These are phyloP conservation scores for Erynnis tages DNA, from an alignment of 2,888 invertebrate genomes.

Conservation along the genomic window DNA sequence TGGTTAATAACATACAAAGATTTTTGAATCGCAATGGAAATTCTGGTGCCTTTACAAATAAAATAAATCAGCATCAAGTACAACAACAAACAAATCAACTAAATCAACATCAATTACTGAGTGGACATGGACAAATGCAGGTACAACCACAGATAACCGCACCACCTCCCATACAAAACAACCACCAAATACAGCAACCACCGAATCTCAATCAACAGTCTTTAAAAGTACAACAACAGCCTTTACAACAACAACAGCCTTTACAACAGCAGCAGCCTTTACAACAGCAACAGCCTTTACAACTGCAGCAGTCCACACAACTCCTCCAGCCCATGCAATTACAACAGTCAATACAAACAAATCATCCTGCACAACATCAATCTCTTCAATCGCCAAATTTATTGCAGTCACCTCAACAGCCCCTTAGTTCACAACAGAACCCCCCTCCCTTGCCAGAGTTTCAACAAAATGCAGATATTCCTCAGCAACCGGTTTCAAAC, in stretches of 20 bases:
- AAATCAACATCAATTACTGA: too few relatives aligned
- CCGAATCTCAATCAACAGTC: constrained; percentile 32
- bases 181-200: constrained; percentile 38
- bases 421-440: constrained; percentile 1
- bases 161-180: background rate
- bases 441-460: background rate
- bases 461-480: background rate
- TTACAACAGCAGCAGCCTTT: background rate
- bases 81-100: background rate
- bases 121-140: too few relatives aligned
- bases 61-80: background rate
- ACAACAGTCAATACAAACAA: background rate
- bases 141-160: background rate
- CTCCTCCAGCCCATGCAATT: background rate
- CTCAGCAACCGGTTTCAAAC: background rate
- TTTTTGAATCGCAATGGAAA: constrained; percentile 8
- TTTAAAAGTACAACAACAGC: too few relatives aligned
- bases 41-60: background rate
- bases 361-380: too few relatives aligned
- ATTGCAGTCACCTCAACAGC: too few relatives aligned
- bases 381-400: too few relatives aligned
- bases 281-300: background rate
- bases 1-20: background rate
- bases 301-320: background rate
- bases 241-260: background rate